phyloP scores from a whole-genome alignment of 2,888 invertebrate genomes.

The Dione juno region DNA sequence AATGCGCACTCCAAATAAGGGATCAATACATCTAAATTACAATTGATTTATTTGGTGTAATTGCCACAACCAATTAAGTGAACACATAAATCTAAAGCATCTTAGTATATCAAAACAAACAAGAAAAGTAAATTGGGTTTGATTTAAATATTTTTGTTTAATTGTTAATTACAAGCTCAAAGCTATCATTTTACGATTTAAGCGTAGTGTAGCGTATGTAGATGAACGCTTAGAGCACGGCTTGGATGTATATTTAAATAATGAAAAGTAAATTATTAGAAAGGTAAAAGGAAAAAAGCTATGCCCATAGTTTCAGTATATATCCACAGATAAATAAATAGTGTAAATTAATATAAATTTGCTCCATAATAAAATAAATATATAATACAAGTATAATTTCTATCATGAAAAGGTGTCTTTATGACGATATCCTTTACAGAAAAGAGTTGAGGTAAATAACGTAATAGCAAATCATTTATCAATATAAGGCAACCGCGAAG shows the following conservation, averaged over 20 bases:
- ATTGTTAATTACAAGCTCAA: too few species aligned
- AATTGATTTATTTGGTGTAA: constrained; percentile 13
- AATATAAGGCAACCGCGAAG: constrained; percentile 50
- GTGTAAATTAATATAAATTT: too few species aligned
- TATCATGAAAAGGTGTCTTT: constrained; percentile 19
- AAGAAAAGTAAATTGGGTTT: background rate
- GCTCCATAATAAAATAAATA: too few species aligned
- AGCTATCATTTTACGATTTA: too few species aligned
- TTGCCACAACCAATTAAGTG: constrained; percentile 9
- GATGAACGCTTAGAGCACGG: too few species aligned
- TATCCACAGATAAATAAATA: too few species aligned
- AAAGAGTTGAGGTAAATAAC: constrained; percentile 42
- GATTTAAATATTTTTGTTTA: background rate
- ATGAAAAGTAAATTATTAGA: too few species aligned
- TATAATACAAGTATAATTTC: too few species aligned
- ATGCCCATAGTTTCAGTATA: too few species aligned
- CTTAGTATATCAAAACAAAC: background rate
- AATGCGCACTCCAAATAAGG: background rate
- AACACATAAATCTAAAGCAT: constrained; percentile 8
- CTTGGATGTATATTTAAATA: too few species aligned
- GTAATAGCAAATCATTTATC: constrained; percentile 48
- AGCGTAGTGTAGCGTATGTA: too few species aligned
- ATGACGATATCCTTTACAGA: constrained; percentile 30
- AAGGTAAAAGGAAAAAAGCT: too few species aligned
- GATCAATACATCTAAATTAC: constrained; percentile 24